phyloP scores from a whole-genome alignment of 2,888 invertebrate species.

The Hyalella azteca region DNA sequence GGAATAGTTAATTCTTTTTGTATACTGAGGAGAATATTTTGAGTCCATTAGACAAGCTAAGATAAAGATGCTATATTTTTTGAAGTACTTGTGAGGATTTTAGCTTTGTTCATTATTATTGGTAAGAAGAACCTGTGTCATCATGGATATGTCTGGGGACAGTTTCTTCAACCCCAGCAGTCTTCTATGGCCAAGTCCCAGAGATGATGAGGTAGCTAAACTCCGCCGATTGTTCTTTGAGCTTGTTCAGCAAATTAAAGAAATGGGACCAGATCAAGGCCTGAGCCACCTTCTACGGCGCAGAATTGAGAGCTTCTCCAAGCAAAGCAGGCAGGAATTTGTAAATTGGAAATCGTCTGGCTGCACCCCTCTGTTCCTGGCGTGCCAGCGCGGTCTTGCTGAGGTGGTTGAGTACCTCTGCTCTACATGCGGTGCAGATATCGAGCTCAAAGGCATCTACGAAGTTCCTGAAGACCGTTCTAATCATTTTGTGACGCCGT shows the following conservation, averaged over 20 bases:
- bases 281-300: background rate
- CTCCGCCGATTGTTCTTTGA: background rate
- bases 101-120: too few species aligned
- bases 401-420: conserved; percentile 86
- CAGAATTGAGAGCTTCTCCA: conserved; percentile 3
- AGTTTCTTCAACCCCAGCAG: background rate
- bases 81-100: too few species aligned
- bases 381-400: conserved; percentile 70
- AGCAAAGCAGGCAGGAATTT: background rate
- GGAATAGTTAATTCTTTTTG: too few species aligned
- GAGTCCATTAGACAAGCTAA: too few species aligned
- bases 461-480: conserved; percentile 82
- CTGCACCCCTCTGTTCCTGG: conserved; percentile 11
- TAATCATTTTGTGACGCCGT: conserved; percentile 81
- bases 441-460: conserved; percentile 83
- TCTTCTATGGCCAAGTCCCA: background rate
- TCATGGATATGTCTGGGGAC: background rate
- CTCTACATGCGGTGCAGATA: conserved; percentile 78
- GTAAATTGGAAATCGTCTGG: background rate
- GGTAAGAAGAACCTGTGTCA: too few species aligned
- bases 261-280: background rate
- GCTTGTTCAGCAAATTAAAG: background rate
- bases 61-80: too few species aligned
- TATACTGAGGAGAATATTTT: too few species aligned
- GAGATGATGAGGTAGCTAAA: background rate